Evolutionary conservation across 2,797 vertebrate species (phyloP).

Genomic region (Rhinoraja longicauda): DNA sequence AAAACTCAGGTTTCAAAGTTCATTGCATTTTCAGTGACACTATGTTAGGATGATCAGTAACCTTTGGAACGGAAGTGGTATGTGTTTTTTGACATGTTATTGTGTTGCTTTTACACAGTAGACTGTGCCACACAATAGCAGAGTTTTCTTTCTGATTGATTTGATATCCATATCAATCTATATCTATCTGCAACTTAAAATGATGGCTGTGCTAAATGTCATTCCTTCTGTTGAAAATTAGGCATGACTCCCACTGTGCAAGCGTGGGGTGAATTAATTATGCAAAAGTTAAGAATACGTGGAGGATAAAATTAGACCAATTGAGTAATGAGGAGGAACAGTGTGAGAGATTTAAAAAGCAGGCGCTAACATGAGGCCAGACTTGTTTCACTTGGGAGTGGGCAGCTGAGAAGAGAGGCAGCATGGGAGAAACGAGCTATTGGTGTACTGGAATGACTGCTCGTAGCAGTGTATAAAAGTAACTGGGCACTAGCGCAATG

Average conservation of each 20-base stretch:
- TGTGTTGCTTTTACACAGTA: not conserved
- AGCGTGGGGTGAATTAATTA: not conserved
- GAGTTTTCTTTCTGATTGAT: not conserved
- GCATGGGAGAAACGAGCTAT: no score
- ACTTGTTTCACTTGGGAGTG: no score
- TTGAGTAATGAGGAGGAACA: not conserved
- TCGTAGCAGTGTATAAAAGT: no score
- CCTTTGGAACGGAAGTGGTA: not conserved
- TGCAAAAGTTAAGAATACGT: not conserved
- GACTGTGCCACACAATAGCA: not conserved
- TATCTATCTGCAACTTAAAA: not conserved
- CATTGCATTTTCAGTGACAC: constrained; percentile 27
- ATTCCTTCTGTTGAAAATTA: not conserved
- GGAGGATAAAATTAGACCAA: not conserved
- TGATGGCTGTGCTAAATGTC: no score
- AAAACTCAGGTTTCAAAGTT: constrained; percentile 8
- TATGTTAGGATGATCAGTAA: not conserved
- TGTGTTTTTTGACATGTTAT: not conserved
- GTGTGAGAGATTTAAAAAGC: no score
- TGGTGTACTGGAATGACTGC: no score
- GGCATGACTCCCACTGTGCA: not conserved
- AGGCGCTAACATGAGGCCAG: no score
- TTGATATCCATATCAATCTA: not conserved
- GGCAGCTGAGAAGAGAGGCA: no score
- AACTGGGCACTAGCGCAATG: no score